A percentile compares a stretch with the other conserved stretches of the same genome.
These are phyloP conservation scores for Idaea straminata DNA, from an alignment of 2,888 invertebrate species.

Conservation along the genomic window DNA sequence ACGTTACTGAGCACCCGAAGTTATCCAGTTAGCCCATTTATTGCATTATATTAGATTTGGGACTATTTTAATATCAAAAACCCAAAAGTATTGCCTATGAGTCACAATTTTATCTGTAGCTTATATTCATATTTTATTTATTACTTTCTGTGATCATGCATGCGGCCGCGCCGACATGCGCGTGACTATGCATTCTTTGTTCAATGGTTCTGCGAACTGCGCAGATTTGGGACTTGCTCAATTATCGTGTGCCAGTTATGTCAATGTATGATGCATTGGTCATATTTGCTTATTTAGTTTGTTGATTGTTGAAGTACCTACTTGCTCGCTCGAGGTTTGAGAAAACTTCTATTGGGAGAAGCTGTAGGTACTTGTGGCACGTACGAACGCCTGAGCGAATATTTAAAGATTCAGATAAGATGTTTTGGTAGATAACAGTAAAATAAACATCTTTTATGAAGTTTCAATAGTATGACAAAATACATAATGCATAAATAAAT, in stretches of 20 bases:
- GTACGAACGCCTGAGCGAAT: neutral
- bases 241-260: slow-evolving; percentile 27
- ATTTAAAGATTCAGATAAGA: neutral
- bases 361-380: slow-evolving; percentile 1
- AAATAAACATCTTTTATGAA: too few relatives aligned
- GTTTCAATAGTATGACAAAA: too few relatives aligned
- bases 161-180: slow-evolving; percentile 9
- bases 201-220: slow-evolving; percentile 19
- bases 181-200: slow-evolving; percentile 22
- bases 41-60: too few relatives aligned
- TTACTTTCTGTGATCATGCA: neutral
- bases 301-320: neutral
- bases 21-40: too few relatives aligned
- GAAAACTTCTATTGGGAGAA: neutral
- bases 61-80: too few relatives aligned
- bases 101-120: neutral
- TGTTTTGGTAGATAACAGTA: too few relatives aligned
- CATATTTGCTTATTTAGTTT: neutral
- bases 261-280: slow-evolving; percentile 15
- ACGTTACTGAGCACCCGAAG: too few relatives aligned
- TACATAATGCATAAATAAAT: too few relatives aligned
- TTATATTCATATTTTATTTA: neutral
- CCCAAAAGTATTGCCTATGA: too few relatives aligned
- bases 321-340: neutral
- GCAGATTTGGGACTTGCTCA: slow-evolving; percentile 18